Base-by-base conservation (phyloP, 2,797 vertebrate genomes). In the Hoplostethus atlanticus region DNA sequence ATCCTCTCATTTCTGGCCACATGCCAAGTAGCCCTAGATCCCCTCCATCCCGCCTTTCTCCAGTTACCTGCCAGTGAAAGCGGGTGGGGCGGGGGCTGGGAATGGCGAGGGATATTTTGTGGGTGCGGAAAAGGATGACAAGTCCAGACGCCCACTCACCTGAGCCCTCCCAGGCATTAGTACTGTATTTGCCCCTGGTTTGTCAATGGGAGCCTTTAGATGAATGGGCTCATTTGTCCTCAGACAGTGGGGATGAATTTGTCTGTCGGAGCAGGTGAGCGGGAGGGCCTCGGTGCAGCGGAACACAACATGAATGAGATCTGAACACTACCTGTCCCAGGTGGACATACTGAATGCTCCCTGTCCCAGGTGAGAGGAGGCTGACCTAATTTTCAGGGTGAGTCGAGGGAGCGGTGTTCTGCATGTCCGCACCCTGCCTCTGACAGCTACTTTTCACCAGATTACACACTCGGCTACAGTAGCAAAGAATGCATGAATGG, bases 181-280 rank as follows among this genome's bases (percentile, higher is more conserved):
- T 85, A 91, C 90, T 91, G 92, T 91, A 88, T 87, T 90, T 86
- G 80, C 64, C 74, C 81, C 80, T 84, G 17, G 82, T 88, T 84
- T 91, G 85, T 94, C 93, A 93, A 92, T 93, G 88, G 92, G 82
- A 92, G 87, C 79, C 84, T 86, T 21, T 55, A 79, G 80, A 93
- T 95, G 94, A 95, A 95, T 95, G 90, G 84, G 67, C 75, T 90
- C 83, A 84, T 93, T 94, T 95, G 94, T 94, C 89, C 83, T 88
- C 87, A 91, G 92, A 94, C 92, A 91, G 91, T 83, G 82, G 86
- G 87, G 93, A 94, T 93, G 93, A 95, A 94, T 94, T 94, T 94
- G 93, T 94, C 91, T 92, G 86, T 89, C 57, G 78, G 83, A 89
- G 89, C 90, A 85, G 80, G 87, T 81, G 87, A 93, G 91, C 87